These are phyloP conservation scores for Halichondria panicea DNA, from an alignment of 37 sponge, comb jelly and placozoan species.

Conservation along the genomic window DNA sequence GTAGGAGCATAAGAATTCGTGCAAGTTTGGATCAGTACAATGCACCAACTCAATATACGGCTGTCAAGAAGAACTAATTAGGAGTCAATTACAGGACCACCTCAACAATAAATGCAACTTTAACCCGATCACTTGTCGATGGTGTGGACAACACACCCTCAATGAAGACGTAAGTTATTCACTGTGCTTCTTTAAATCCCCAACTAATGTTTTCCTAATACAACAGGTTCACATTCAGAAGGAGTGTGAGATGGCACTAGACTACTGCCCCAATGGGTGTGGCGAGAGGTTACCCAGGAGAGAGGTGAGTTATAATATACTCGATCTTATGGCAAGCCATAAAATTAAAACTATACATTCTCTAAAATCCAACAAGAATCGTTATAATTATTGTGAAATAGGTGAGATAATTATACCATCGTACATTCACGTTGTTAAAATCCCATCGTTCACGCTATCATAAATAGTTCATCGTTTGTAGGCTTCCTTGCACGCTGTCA, in stretches of 20 bases:
- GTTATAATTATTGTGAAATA: no score
- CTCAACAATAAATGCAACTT: conserved; percentile 32
- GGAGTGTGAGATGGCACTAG: conserved; percentile 33
- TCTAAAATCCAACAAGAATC: no score
- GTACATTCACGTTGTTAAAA: no score
- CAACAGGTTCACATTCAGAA: conserved; percentile 40
- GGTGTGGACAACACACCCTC: conserved; percentile 28
- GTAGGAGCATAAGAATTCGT: conserved; percentile 36
- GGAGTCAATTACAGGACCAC: conserved; percentile 39
- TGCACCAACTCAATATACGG: conserved; percentile 34
- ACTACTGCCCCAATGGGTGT: conserved; percentile 50
- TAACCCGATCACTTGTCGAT: conserved; percentile 30
- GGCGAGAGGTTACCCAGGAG: conserved; percentile 46
- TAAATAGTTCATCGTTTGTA: no score
- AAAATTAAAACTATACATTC: no score
- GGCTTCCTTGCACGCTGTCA: no score
- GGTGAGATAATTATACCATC: no score
- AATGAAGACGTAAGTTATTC: conserved; percentile 33
- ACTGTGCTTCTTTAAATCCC: not conserved
- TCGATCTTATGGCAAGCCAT: no score
- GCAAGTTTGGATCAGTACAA: conserved; percentile 24
- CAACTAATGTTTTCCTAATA: not conserved
- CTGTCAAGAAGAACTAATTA: conserved; percentile 21
- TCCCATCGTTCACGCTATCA: no score
- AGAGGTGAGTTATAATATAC: conserved; percentile 57